These are phyloP conservation scores for Pachyrhynchus sulphureomaculatus DNA, from an alignment of 1,140 invertebrate genomes.

Conservation along the genomic window DNA sequence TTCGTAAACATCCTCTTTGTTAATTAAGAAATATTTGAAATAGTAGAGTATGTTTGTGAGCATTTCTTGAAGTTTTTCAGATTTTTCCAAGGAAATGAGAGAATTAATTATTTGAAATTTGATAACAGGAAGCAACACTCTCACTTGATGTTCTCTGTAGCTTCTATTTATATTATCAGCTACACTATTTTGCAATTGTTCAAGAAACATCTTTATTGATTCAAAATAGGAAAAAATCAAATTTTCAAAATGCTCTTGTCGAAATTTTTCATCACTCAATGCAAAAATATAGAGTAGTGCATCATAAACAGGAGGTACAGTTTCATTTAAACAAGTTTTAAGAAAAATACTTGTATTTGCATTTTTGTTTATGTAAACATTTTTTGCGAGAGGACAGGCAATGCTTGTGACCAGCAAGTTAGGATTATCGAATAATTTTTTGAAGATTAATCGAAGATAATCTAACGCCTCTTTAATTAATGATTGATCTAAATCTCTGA, in stretches of 20 bases:
- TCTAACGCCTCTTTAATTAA: background rate
- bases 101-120: background rate
- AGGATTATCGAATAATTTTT: background rate
- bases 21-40: conserved; percentile 5
- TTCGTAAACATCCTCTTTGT: conserved; percentile 21
- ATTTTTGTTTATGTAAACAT: conserved; percentile 4
- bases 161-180: conserved; percentile 1
- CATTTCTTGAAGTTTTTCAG: background rate
- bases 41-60: conserved; percentile 3
- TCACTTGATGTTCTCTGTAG: conserved; percentile 3
- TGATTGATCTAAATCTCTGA: background rate
- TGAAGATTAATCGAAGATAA: background rate
- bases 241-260: conserved; percentile 14
- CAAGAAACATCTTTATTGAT: background rate
- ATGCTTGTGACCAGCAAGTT: conserved; percentile 3
- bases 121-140: conserved; percentile 4
- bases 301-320: conserved; percentile 15
- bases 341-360: background rate
- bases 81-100: background rate
- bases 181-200: background rate
- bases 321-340: background rate
- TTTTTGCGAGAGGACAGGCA: background rate
- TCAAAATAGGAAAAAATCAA: conserved; percentile 9
- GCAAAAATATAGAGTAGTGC: conserved; percentile 23
- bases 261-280: conserved; percentile 14